Evolutionary conservation across 2,888 invertebrate genomes (phyloP), one percentile per base, ranked within the genome.

Genomic region (Machimus rusticus): DNA sequence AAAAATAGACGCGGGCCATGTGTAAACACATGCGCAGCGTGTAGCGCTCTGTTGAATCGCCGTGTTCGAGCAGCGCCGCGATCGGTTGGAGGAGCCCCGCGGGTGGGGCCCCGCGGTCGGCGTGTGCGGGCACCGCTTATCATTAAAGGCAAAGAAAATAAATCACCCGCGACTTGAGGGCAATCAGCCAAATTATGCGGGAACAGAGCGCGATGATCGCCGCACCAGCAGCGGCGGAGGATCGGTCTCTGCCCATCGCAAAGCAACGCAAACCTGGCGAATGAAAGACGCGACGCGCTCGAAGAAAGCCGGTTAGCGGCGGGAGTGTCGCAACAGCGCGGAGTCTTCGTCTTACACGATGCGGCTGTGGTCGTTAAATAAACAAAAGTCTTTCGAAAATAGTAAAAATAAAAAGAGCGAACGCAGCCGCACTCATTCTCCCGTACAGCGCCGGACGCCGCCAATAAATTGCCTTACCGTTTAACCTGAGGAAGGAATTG

Each of bases 1-100:
- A 88, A 88, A 88, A 87, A 87, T 87, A 84, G 87, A 87, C 23
- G n/a, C 85, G 74, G 43, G 34, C 74, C 85, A 85, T 55, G 28
- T 85, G 85, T 85, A 85, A 85, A 85, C 85, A 74, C 85, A 85
- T 74, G 85, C 85, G 46, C 85, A 85, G n/a, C 39, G 74, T 37
- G 57, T 39, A 84, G 74, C 66, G 39, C 34, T 66, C 74, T 79
- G 79, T 79, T 79, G 51, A 46, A 51, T 23, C 16, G 23, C 19
- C 46, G 43, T 23, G 31, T 28, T 39, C 79, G 79, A 23, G 43
- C 9, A 46, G 43, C 79, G 79, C 28, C n/a, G 39, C n/a, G 43
- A 37, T 37, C 39, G 46, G 23, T 46, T 16, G 34, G 74, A n/a
- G 14, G 43, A 14, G 74, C 28, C 19, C 28, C 34, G n/a, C 39